Evolutionary conservation across 2,888 invertebrate genomes (phyloP), one percentile per base, ranked within the genome.

Genomic region (Conchocele bisecta): DNA sequence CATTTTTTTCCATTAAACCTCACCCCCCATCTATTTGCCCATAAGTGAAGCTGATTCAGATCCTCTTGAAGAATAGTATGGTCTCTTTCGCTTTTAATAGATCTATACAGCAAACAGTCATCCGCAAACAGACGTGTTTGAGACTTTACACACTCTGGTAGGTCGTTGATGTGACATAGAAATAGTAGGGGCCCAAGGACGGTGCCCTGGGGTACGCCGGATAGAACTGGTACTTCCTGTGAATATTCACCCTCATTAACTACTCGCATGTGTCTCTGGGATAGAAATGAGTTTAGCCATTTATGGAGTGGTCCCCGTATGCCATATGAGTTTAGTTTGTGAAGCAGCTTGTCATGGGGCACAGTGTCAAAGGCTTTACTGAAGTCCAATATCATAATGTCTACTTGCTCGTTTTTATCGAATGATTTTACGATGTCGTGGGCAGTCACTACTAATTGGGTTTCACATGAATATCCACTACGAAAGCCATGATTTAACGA

Each of bases 141-240:
- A 22, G 56, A 65, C n/a, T 44, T 46, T 17, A 44, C 65, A 22
- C 28, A 33, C n/a, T 65, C 65, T 26, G 57, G 56, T 2, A 65
- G 44, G 29, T 65, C 57, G 39, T 64, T 56, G n/a, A 51, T 53
- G 29, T 61, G 61, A 31, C 61, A 61, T 3, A 61, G 33, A 37
- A 56, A 64, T 1, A 64, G 44, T 3, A 64, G n/a, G 1, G 64
- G 64, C 26, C 56, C 56, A 22, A 54, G 42, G 4, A 64, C 56
- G 3, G 68, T 68, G 2, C 68, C 54, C 39, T 68, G 60, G 4
- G 61, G 68, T 29, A 68, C 61, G 2, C 68, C 68, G 7, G 60
- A 54, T 17, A 22, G 41, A 6, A 68, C 68, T 7, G 9, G 20
- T 1, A 56, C 48, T 24, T 26, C 35, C 1, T n/a, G 2, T 31